Base-by-base conservation (phyloP, 64 coral and sea anemone species). In the Montipora cactus region DNA sequence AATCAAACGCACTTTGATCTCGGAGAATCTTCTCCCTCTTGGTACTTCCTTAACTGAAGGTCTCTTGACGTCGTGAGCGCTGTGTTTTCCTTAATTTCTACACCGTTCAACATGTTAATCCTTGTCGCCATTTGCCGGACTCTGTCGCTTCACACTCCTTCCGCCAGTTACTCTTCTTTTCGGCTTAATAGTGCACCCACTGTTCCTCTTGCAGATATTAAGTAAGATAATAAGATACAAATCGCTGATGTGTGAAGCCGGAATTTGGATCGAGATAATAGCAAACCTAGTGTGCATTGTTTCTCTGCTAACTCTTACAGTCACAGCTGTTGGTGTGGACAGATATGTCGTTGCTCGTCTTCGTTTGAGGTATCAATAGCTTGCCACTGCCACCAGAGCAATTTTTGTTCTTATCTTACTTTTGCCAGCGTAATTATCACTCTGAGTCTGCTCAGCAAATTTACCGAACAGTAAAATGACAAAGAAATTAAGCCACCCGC, bases 251-350 rank as follows among this genome's bases (percentile, higher is more conserved):
- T 89, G 74, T 9, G 50, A 19, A 20, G 57, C 72, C 61, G 73
- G 86, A 44, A 75, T 88, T 15, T 11, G 22, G 25, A 49, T 58
- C 8, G 74, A 74, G 49, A 74, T 88, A 0, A 61, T 22, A 18
- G 84, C 45, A 21, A 87, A 47, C 3, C 16, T 47, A 77, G 15
- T 78, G 72, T 75, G 25, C 11, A 44, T 77, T 28, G 87, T 89
- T 19, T 89, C 87, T 5, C 72, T 89, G 5, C 37, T 77, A 22
- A 37, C 37, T 37, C 37, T 37, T 37, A 89, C 72, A 11, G 58
- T 89, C 8, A 78, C 87, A 58, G 75, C 87, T 19, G 75, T 89
- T 11, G 50, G 87, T 19, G 15, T 89, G 15, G 87, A 89, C 50
- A 28, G 74, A 22, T 59, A 66, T 47, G 47, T 89, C 12, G 87